Percentiles rank a stretch among this genome's conserved stretches.
These are phyloP conservation scores for Diorhabda sublineata DNA, from an alignment of 1,140 invertebrate species.

Conservation along the genomic window DNA sequence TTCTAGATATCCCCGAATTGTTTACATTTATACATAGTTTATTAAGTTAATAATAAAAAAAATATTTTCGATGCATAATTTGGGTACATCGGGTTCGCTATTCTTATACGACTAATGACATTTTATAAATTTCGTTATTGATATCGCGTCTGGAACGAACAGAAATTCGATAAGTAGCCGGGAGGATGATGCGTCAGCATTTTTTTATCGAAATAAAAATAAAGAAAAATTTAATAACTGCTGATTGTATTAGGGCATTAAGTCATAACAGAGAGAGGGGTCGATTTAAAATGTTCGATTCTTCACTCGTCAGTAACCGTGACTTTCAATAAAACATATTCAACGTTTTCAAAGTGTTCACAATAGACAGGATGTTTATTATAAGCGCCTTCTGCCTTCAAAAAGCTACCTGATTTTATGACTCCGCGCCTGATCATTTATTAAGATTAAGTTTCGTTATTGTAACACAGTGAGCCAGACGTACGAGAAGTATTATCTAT, in stretches of 20 bases:
- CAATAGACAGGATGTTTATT: slow-evolving; percentile 39
- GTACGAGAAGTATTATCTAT: slow-evolving; percentile 24
- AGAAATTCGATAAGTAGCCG: not conserved
- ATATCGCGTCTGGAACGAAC: too few relatives aligned
- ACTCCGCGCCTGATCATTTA: slow-evolving; percentile 32
- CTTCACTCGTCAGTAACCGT: slow-evolving; percentile 25
- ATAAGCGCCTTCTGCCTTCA: slow-evolving; percentile 24
- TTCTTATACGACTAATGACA: too few relatives aligned
- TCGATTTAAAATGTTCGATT: slow-evolving; percentile 21
- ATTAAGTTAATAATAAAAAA: too few relatives aligned
- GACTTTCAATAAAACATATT: slow-evolving; percentile 33
- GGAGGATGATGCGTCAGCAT: not conserved
- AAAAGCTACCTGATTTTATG: slow-evolving; percentile 35
- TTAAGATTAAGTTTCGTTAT: slow-evolving; percentile 38
- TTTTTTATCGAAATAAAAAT: not conserved
- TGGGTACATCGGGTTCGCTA: too few relatives aligned
- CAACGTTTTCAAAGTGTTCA: slow-evolving; percentile 24
- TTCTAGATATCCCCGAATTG: too few relatives aligned
- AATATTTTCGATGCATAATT: too few relatives aligned
- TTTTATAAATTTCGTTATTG: too few relatives aligned
- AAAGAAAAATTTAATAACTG: slow-evolving; percentile 9
- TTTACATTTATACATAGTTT: too few relatives aligned
- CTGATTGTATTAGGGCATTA: slow-evolving; percentile 12
- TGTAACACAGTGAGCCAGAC: slow-evolving; percentile 28
- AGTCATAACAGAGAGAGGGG: slow-evolving; percentile 7